Evolutionary conservation across 2,797 vertebrate species (phyloP).

Genomic region (Manis javanica): DNA sequence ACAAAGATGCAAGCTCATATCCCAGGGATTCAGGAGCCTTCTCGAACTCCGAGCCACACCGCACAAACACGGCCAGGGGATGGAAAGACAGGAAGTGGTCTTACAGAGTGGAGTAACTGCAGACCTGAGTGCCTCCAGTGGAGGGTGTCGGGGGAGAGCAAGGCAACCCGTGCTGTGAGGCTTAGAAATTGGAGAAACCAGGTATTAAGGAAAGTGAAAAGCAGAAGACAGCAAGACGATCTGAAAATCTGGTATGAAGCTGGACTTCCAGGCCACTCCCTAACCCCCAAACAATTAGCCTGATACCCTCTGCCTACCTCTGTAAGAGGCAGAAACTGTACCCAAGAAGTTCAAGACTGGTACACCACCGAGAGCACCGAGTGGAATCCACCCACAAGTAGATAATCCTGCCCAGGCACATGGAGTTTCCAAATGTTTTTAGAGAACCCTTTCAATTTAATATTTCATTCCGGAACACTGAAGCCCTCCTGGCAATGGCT

Average conservation of each 20-base stretch:
- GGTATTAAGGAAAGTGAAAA: rapidly evolving
- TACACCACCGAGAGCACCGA: not conserved
- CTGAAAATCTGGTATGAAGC: not conserved
- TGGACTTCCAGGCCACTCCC: not conserved
- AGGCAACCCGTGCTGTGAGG: not conserved
- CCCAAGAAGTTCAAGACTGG: not conserved
- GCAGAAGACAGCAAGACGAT: not conserved
- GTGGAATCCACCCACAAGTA: rapidly evolving
- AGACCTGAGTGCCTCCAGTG: not conserved
- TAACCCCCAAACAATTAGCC: not conserved
- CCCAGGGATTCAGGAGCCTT: not conserved
- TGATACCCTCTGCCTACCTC: not conserved
- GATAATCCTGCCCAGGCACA: not conserved
- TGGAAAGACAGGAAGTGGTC: not conserved
- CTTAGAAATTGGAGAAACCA: not conserved
- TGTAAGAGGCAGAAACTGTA: not conserved
- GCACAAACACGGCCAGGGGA: not conserved
- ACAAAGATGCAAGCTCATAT: not conserved
- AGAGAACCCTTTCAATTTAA: not conserved
- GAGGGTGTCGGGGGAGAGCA: not conserved
- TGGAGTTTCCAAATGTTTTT: not conserved
- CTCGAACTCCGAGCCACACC: not conserved
- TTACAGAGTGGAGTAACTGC: not conserved
- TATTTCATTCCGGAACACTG: not conserved
- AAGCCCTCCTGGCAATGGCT: not conserved